Base-by-base conservation (phyloP, 2,888 invertebrate species). In the Mycalesis mineus region DNA sequence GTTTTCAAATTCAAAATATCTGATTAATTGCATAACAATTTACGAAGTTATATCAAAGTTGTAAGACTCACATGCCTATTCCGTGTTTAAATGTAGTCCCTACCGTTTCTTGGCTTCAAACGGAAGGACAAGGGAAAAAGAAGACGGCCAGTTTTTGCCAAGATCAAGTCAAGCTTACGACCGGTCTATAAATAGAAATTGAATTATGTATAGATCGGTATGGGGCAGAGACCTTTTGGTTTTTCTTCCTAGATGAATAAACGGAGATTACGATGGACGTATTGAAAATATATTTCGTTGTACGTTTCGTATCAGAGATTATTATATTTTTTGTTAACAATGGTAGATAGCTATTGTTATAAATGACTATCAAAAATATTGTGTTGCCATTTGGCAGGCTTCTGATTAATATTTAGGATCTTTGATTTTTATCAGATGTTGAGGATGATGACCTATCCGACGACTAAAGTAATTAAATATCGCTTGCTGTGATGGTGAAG, bases 131-230 rank as follows among this genome's bases (percentile, higher is more conserved):
- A 53, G 41, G 53, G 40, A 63, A 58, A 54, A 62, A 48, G 48
- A 55, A 53, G 49, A 37, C 51, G 57, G 65, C 65, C 58, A 66
- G 65, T 68, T 68, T 66, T 65, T 63, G 58, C 63, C 62, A 61
- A 55, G 61, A 47, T 60, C 60, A 14, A 53, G 54, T 57, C 60
- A 48, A 49, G 51, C 55, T 44, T 49, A 44, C 44, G 44, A 58
- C 60, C 44, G 45, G 50, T 65, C 71, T 75, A 77, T 74, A 73
- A 78, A 78, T 77, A 78, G 69, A 50, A 55, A 47, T 63, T 76
- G 72, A 72, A 77, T 78, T 68, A 77, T 75, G 68, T 73, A 78
- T 76, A 65, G 61, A 54, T 42, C 58, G 45, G 61, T 68, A 70
- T 59, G 62, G 60, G 60, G 58, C 64, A 57, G 58, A 33, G 51